A percentile compares a stretch with the other conserved stretches of the same genome.
Conservation (phyloP, 1,140 invertebrate species). For the Leptopilina clavipes region DNA sequence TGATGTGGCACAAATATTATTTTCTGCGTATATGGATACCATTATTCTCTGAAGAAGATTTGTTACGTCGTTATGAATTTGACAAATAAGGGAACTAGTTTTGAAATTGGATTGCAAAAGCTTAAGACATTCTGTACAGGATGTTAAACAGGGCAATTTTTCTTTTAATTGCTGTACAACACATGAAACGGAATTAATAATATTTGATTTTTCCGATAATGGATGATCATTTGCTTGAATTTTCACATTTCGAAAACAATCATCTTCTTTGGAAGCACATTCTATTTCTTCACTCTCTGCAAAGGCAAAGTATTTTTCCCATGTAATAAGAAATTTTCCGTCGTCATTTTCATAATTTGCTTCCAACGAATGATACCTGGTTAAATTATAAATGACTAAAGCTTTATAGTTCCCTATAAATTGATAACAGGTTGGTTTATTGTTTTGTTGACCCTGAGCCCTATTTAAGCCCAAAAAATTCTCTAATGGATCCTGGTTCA, state of each 20-base stretch:
- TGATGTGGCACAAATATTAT: neutral
- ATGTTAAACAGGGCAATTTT: neutral
- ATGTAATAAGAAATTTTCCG: no score
- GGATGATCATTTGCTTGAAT: no score
- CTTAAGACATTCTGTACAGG: neutral
- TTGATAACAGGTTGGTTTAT: neutral
- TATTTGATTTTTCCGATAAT: no score
- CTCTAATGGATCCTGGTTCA: neutral
- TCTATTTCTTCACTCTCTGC: no score
- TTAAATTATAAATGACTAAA: neutral
- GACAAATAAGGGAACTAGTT: neutral
- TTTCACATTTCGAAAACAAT: no score
- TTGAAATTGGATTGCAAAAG: neutral
- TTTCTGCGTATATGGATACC: neutral
- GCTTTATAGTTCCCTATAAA: slow-evolving; percentile 10
- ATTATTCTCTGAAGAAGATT: neutral
- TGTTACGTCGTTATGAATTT: neutral
- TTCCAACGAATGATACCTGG: no score
- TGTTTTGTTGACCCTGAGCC: neutral
- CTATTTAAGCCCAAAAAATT: neutral
- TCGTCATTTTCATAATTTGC: no score
- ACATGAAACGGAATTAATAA: neutral
- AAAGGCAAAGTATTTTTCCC: no score
- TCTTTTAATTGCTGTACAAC: neutral
- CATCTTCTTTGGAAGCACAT: no score